Evolutionary conservation across 2,888 invertebrate species (phyloP).

Genomic region (Shargacucullia verbasci): DNA sequence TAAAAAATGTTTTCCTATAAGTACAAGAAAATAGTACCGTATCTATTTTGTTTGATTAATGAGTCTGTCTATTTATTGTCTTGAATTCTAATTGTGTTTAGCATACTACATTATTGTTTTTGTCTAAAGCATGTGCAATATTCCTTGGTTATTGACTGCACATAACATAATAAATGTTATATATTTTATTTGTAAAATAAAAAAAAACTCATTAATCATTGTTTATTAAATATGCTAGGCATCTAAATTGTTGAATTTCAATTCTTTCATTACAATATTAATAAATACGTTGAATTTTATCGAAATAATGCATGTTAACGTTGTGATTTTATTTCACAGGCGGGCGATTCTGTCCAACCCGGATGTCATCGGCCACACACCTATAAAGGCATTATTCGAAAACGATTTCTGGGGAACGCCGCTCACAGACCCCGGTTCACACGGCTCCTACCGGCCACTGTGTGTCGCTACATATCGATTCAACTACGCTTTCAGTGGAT

Average conservation of each 20-base stretch:
- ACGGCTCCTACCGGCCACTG: constrained; percentile 98
- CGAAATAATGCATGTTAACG: constrained; percentile 52
- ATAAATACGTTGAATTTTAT: constrained; percentile 19
- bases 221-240: constrained; percentile 17
- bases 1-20: constrained; percentile 1
- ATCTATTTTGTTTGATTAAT: too few species aligned
- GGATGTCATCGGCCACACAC: constrained; percentile 95
- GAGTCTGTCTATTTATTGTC: too few species aligned
- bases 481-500: constrained; percentile 93
- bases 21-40: too few species aligned
- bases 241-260: constrained; percentile 45
- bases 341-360: constrained; percentile 98
- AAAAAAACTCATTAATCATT: constrained; percentile 17
- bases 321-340: constrained; percentile 89
- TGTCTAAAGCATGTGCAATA: too few species aligned
- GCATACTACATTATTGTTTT: too few species aligned
- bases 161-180: too few species aligned
- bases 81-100: too few species aligned
- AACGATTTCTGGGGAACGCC: constrained; percentile 99
- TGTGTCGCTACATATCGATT: constrained; percentile 96
- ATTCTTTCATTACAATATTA: constrained; percentile 42
- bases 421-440: constrained; percentile 96
- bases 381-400: constrained; percentile 94
- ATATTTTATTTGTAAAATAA: constrained; percentile 9
- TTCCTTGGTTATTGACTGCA: neutral